Base-by-base conservation (phyloP, 2,797 vertebrate genomes). In the Phalloptychus januarius region DNA sequence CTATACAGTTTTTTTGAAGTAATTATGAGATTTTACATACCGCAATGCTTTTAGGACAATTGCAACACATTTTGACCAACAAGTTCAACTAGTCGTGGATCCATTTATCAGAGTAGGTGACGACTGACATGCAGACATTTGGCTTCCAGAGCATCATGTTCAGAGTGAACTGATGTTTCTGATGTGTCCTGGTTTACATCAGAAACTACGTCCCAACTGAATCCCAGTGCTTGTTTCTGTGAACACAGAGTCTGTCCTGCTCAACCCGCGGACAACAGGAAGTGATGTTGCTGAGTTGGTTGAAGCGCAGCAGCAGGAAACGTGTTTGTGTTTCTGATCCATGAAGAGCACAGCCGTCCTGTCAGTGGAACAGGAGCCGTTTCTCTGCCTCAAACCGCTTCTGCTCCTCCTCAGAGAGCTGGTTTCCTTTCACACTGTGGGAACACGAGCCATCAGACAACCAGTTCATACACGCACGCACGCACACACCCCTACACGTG, bases 361-460 rank as follows among this genome's bases (percentile, higher is more conserved):
- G 5, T 95, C 80, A 96, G 87, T 80, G 85, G 81, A 96, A 95
- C 5, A 28, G 89, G 63, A 96, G 90, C 63, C 94, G 86, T 20
- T 85, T 86, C 78, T 95, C 91, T 0, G 69, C 50, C 50, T 33
- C 69, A 67, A 95, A 95, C 83, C 42, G 42, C 70, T 86, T 79
- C 87, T 95, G 77, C 86, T 96, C 95, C 88, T 94, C 94, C 48
- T 81, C 86, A 74, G 88, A 88, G 16, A 95, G 74, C 3, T 71
- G 81, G 90, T 95, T 95, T 90, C 94, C 94, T 76, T 95, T 95
- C 61, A 95, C 65, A 2, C 95, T 95, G 88, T 50, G 40, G 63
- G 28, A 31, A 86, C 72, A 91, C 2, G 76, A 15, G 33, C 2
- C 16, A n/a, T 79, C 74, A 81, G 36, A 52, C 36, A 16, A 4